phyloP scores from a whole-genome alignment of 2,888 invertebrate genomes.

The Cantharis lateralis region DNA sequence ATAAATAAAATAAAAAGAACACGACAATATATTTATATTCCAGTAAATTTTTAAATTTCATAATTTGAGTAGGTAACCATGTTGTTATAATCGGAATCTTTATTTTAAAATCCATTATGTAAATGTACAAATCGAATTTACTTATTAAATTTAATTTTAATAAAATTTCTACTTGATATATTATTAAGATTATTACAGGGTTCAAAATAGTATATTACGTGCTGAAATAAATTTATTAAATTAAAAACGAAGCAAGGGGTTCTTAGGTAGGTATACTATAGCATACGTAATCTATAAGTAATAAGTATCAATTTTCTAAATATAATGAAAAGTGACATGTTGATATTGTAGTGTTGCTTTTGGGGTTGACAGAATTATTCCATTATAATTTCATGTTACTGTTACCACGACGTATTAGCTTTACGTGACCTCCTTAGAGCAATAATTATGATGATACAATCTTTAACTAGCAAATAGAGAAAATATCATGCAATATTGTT shows the following conservation, averaged over 20 bases:
- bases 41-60: too few species aligned
- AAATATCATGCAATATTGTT: conserved; percentile 4
- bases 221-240: background rate
- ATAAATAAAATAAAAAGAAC: too few species aligned
- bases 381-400: background rate
- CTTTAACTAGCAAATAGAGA: background rate
- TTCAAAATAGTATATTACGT: background rate
- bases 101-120: background rate
- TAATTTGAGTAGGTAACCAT: background rate
- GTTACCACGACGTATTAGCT: background rate
- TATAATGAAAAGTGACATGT: background rate
- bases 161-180: background rate
- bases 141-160: background rate
- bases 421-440: conserved; percentile 6
- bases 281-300: background rate
- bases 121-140: background rate
- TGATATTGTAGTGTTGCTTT: background rate
- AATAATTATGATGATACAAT: conserved; percentile 1
- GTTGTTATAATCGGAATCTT: background rate
- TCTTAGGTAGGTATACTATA: too few species aligned
- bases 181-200: background rate
- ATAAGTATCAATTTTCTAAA: background rate
- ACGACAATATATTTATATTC: too few species aligned
- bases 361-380: background rate
- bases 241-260: background rate